Evolutionary conservation across 2,113 vertebrate species (phyloP), one percentile per base, ranked within the genome.

Genomic region (Chloropsis hardwickii): DNA sequence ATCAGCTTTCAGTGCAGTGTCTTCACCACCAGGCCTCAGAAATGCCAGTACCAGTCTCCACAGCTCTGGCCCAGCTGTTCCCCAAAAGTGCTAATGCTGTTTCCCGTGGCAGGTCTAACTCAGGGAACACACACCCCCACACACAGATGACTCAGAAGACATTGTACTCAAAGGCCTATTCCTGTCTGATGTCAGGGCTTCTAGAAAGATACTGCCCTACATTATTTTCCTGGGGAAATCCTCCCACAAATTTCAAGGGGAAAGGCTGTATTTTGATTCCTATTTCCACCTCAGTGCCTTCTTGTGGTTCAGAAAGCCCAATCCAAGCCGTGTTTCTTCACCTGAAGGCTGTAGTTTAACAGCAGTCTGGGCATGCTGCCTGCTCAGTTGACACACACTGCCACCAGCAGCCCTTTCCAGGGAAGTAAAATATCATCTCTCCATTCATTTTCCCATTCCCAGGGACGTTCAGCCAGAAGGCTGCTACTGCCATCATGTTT

Each of bases 341-440:
- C 53, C 20, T 57, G n/a, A 84, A 78, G 54, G 39, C 48, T 42
- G 35, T 14, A 18, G 45, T 56, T 70, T 40, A 70, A 51, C 29
- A 81, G 14, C 60, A 53, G 12, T 11, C 54, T 47, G 28, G 37
- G 74, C 47, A 81, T 24, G 57, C 57, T 85, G 74, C 56, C 42
- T 69, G n/a, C 40, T 74, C 62, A 27, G 56, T 24, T 70, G 82
- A 58, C 57, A 64, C 35, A 72, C 19, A 47, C 33, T 80, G 84
- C 67, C 81, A 92, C 76, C 80, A 76, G 23, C 74, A 91, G 86
- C 48, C 62, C 66, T 80, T 72, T 72, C 48, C 37, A 60, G 83
- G 61, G 54, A 82, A 50, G 23, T 40, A 45, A 82, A 91, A 56
- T 22, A 64, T 2, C 22, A 21, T 21, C 25, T 69, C 72, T 79